Evolutionary conservation across 92 coral and sea anemone species (phyloP).

Genomic region (Palythoa grandiflora): DNA sequence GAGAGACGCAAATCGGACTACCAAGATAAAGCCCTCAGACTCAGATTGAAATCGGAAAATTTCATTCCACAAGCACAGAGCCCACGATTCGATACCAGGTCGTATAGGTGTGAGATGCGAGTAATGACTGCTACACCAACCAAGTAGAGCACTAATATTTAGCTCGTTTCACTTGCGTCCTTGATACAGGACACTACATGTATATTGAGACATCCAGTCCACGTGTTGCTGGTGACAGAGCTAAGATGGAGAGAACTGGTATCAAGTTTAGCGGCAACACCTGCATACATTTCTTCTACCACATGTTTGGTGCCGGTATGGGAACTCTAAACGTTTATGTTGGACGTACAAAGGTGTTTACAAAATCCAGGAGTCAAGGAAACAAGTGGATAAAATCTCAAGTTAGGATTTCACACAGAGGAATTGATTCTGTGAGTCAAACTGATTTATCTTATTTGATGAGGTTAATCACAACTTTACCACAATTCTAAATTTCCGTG

Average conservation of each 20-base stretch:
- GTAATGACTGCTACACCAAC: too few relatives aligned
- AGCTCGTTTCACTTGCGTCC: not conserved
- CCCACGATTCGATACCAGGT: too few relatives aligned
- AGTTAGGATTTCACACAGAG: not conserved
- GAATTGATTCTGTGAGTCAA: not conserved
- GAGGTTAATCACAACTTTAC: too few relatives aligned
- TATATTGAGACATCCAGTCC: not conserved
- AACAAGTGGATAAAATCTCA: constrained; percentile 1
- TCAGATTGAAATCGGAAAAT: too few relatives aligned
- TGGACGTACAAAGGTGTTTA: constrained; percentile 1
- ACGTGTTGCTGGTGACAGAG: not conserved
- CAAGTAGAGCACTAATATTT: too few relatives aligned
- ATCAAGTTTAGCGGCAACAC: constrained; percentile 9
- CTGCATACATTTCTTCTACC: constrained; percentile 17
- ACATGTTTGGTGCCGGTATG: constrained; percentile 18
- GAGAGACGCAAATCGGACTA: too few relatives aligned
- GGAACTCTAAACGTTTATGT: constrained; percentile 23
- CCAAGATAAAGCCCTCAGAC: too few relatives aligned
- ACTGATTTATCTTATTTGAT: too few relatives aligned
- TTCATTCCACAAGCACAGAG: too few relatives aligned
- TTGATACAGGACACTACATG: not conserved
- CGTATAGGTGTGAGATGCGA: too few relatives aligned
- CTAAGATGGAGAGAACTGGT: constrained; percentile 1
- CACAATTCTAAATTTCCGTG: too few relatives aligned
- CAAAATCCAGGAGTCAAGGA: not conserved